A percentile compares a stretch with the other conserved stretches of the same genome.
These are phyloP conservation scores for Fragum sueziense DNA, from an alignment of 2,888 invertebrate species.

Conservation along the genomic window DNA sequence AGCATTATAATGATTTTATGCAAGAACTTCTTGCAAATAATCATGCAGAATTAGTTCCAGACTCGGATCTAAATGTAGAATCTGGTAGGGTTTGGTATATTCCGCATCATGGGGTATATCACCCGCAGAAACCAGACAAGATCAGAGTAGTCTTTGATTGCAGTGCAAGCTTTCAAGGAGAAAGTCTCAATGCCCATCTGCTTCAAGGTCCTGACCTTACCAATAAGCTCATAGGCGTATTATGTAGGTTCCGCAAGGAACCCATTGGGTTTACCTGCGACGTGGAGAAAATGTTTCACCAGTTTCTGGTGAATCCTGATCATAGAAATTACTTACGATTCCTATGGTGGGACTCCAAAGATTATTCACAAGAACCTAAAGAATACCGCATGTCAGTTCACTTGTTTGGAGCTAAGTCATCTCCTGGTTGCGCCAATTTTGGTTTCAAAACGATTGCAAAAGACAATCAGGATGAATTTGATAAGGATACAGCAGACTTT, in stretches of 20 bases:
- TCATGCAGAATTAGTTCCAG: conserved; percentile 29
- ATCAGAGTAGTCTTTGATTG: conserved; percentile 51
- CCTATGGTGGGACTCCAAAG: conserved; percentile 47
- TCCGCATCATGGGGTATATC: conserved; percentile 35
- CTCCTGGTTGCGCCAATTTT: conserved; percentile 53
- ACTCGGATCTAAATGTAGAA: neutral
- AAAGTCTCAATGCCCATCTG: conserved; percentile 34
- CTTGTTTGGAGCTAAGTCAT: conserved; percentile 55
- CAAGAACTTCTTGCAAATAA: conserved; percentile 22
- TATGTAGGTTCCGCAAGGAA: conserved; percentile 50
- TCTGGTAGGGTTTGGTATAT: conserved; percentile 32
- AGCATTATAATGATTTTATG: conserved; percentile 34
- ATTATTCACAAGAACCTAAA: neutral
- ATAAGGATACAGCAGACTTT: conserved; percentile 19
- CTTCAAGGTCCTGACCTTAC: conserved; percentile 56
- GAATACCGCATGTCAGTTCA: conserved; percentile 57
- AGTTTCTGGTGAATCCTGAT: conserved; percentile 33
- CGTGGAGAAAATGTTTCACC: conserved; percentile 58
- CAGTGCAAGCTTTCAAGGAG: conserved; percentile 28
- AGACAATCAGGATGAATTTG: conserved; percentile 29
- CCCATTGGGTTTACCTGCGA: conserved; percentile 57
- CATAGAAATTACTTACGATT: conserved; percentile 52
- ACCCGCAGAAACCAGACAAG: conserved; percentile 37
- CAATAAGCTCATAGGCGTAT: conserved; percentile 47
- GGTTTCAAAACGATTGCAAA: conserved; percentile 24